Evolutionary conservation across 2,888 invertebrate genomes (phyloP).

Genomic region (Synanthedon tipuliformis): DNA sequence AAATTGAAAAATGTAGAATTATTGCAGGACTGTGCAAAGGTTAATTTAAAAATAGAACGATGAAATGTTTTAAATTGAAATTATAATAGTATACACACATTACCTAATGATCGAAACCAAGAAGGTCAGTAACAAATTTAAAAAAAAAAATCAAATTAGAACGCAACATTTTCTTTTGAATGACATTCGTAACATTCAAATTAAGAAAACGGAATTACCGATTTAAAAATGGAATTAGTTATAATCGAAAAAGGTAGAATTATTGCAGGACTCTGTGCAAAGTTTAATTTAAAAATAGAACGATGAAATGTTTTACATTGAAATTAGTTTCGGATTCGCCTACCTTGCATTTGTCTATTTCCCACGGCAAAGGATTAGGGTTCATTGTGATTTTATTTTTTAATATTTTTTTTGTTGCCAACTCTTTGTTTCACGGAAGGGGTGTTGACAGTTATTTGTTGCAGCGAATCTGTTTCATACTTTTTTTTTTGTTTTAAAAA

Average conservation of each 20-base stretch:
- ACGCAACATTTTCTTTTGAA: too few relatives aligned
- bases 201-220: too few relatives aligned
- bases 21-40: too few relatives aligned
- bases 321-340: slow-evolving; percentile 67
- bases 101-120: too few relatives aligned
- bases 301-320: slow-evolving; percentile 63
- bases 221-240: background rate
- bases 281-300: slow-evolving; percentile 19
- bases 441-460: slow-evolving; percentile 71
- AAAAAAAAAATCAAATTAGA: too few relatives aligned
- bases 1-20: too few relatives aligned
- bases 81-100: too few relatives aligned
- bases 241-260: background rate
- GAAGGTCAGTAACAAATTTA: too few relatives aligned
- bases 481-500: slow-evolving; percentile 55
- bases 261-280: background rate
- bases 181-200: too few relatives aligned
- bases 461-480: slow-evolving; percentile 51
- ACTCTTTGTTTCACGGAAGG: slow-evolving; percentile 64
- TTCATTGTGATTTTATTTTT: slow-evolving; percentile 53
- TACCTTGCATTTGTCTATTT: slow-evolving; percentile 63
- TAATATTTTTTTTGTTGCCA: slow-evolving; percentile 45
- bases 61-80: background rate
- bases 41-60: background rate
- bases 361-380: slow-evolving; percentile 66